Conservation (phyloP, 2,888 invertebrate species). For the Cantharis nigra region DNA sequence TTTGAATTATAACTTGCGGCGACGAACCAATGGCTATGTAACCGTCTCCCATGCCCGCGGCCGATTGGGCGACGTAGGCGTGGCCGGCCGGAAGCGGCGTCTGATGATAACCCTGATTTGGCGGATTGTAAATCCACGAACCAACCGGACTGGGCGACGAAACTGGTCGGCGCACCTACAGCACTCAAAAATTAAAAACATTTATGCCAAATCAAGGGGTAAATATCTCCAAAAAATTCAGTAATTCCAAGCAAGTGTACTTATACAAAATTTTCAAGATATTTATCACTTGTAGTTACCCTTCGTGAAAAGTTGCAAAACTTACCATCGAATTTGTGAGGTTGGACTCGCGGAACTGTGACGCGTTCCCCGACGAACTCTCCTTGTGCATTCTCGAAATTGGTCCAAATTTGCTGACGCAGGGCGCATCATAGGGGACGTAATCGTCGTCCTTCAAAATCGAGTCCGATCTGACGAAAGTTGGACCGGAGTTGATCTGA, state of each 20-base stretch:
- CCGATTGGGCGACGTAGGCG: constrained; percentile 43
- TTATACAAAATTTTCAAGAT: too few relatives aligned
- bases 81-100: constrained; percentile 44
- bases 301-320: background rate
- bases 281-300: too few relatives aligned
- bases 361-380: constrained; percentile 38
- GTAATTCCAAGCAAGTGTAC: too few relatives aligned
- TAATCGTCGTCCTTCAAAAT: constrained; percentile 67
- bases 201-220: background rate
- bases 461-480: constrained; percentile 60
- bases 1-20: constrained; percentile 49
- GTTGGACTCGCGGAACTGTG: constrained; percentile 47
- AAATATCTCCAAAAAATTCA: too few relatives aligned
- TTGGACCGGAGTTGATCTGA: constrained; percentile 46
- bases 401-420: constrained; percentile 71
- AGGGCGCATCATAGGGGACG: constrained; percentile 68
- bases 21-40: constrained; percentile 57
- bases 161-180: constrained; percentile 55
- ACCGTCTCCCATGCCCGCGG: constrained; percentile 54
- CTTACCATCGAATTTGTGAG: constrained; percentile 48
- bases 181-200: background rate
- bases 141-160: constrained; percentile 55
- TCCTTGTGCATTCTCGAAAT: constrained; percentile 61
- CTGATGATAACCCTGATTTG: constrained; percentile 45
- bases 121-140: constrained; percentile 57